phyloP scores from a whole-genome alignment of 2,888 invertebrate species.

The Hybos culiciformis region DNA sequence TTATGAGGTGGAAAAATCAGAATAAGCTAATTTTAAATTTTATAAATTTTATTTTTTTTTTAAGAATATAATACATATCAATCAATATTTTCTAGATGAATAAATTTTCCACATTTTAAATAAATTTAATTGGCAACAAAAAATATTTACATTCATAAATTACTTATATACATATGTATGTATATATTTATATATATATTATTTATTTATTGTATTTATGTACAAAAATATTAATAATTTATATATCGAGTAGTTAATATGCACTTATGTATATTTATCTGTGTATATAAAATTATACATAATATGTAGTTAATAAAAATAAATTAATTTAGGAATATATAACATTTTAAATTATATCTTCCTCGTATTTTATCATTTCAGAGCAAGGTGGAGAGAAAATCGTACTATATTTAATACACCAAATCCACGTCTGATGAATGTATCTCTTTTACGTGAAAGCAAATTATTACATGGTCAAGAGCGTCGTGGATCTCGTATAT shows the following conservation, averaged over 20 bases:
- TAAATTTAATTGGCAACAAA: neutral
- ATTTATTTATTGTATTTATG: neutral
- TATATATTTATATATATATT: neutral
- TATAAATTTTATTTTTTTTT: no score
- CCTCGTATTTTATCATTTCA: constrained; percentile 35
- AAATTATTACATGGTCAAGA: constrained; percentile 63
- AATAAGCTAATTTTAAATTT: no score
- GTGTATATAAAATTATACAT: no score
- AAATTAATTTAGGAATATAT: neutral
- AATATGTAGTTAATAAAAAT: neutral
- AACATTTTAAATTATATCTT: neutral
- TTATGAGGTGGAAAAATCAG: no score
- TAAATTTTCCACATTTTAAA: no score
- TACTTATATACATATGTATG: no score
- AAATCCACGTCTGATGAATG: constrained; percentile 87
- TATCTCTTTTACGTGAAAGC: constrained; percentile 66
- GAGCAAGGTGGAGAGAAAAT: constrained; percentile 84
- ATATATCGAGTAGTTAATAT: no score
- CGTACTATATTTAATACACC: constrained; percentile 89
- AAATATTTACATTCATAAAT: neutral
- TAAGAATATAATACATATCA: no score
- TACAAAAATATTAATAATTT: no score
- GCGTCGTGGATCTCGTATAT: constrained; percentile 64
- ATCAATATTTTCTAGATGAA: no score
- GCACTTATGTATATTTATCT: no score